Base-by-base conservation (phyloP, 2,888 invertebrate genomes). In the Hemicrepidius hirtus region DNA sequence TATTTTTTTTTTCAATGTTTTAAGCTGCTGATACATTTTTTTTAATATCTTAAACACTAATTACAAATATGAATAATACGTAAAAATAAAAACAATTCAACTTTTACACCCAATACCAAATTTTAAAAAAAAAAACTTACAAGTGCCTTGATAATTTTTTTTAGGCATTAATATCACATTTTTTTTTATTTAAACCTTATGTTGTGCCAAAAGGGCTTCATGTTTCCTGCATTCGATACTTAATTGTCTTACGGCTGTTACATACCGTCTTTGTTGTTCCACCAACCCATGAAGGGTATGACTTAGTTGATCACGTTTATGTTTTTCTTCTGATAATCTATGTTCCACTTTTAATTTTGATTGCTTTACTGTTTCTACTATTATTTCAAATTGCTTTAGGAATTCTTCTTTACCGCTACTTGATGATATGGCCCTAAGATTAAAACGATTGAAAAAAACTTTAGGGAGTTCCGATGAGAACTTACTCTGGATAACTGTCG, bases 281-380 rank as follows among this genome's bases (percentile, higher is more conserved):
- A 91, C 86, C 53, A 92, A 84, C 44, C 86, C 86, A 74, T 90
- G 88, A 50, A 92, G 84, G 76, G 88, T 88, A 53, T 90, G 88
- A 81, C 91, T 92, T 28, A 94, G 85, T 62, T 88, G 87, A 84
- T 95, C 94, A 66, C 91, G 88, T 82, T 89, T 89, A 10, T 76
- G 75, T 79, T 92, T 92, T 81, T 94, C 93, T 71, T 92, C 92
- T 18, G 89, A 88, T 79, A 90, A 88, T 73, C 89, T 88, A 76
- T 87, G 88, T 80, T 92, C 91, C 1, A 88, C 85, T 87, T 95
- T 97, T 37, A 88, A 88, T 80, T 95, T 94, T 40, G 95, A 96
- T 82, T 93, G 94, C 82, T 94, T 93, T n/a, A 98, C 94, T 80
- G 96, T 95, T 32, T 95, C 94, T 1, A 97, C 94, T 82, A 97